Percentiles rank a stretch among this genome's conserved stretches.
Conservation (phyloP, 2,797 vertebrate genomes). For the Sebastes kiyomatsui region DNA sequence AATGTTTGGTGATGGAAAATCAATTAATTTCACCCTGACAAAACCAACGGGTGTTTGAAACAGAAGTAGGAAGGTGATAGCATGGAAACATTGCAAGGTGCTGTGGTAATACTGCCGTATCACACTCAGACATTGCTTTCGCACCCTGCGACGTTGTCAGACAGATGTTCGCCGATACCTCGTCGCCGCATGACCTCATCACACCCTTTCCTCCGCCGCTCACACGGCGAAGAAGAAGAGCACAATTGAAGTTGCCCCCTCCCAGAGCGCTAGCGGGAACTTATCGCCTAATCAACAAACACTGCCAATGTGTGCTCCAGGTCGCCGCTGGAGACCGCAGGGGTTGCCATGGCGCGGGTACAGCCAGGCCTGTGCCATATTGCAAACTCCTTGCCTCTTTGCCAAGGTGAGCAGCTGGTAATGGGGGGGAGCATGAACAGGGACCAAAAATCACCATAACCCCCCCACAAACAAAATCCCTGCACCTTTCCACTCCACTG, state of each 20-base stretch:
- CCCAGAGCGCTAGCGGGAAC: slow-evolving; percentile 42
- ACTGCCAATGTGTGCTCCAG: slow-evolving; percentile 54
- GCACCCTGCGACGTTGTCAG: slow-evolving; percentile 30
- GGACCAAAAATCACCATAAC: slow-evolving; percentile 27
- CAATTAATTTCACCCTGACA: slow-evolving; percentile 39
- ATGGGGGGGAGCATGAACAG: slow-evolving; percentile 47
- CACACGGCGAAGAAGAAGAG: slow-evolving; percentile 11
- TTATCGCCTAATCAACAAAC: slow-evolving; percentile 72
- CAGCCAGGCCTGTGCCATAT: slow-evolving; percentile 53
- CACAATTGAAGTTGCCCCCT: slow-evolving; percentile 44
- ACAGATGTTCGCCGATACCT: slow-evolving; percentile 59
- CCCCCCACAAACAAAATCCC: slow-evolving; percentile 39
- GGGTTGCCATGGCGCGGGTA: slow-evolving; percentile 55
- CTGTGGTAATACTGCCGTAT: background rate
- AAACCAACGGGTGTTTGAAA: slow-evolving; percentile 13
- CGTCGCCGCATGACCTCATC: slow-evolving; percentile 51
- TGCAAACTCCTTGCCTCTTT: slow-evolving; percentile 60
- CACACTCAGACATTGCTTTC: slow-evolving; percentile 32
- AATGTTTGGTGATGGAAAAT: slow-evolving; percentile 38
- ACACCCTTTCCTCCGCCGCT: slow-evolving; percentile 6
- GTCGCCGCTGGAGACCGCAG: slow-evolving; percentile 62
- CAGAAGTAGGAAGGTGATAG: slow-evolving; percentile 17
- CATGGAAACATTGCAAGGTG: slow-evolving; percentile 19
- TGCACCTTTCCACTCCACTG: slow-evolving; percentile 48
- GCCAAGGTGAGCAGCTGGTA: slow-evolving; percentile 82